These are phyloP conservation scores for Gasteruption jaculator DNA, from an alignment of 2,888 invertebrate species.

Conservation along the genomic window DNA sequence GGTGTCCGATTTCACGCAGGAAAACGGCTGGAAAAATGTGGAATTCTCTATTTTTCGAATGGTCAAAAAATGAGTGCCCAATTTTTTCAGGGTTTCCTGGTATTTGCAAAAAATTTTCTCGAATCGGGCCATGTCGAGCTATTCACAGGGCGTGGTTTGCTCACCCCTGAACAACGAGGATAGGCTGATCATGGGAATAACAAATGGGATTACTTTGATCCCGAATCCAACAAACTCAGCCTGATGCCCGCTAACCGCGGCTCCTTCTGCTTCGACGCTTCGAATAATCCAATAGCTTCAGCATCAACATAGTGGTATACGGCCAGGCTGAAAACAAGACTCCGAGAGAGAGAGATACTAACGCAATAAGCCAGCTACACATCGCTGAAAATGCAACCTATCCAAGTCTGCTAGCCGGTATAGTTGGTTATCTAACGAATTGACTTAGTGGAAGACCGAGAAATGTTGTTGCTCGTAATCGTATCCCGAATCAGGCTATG, in stretches of 20 bases:
- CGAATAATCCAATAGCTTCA: conserved; percentile 50
- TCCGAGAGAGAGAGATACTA: conserved; percentile 10
- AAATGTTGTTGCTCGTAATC: conserved; percentile 26
- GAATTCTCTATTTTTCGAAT: no score
- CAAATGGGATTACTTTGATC: conserved; percentile 52
- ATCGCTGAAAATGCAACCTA: no score
- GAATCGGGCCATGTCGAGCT: background rate
- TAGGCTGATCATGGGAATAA: conserved; percentile 47
- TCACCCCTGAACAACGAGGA: conserved; percentile 42
- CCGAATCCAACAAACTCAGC: conserved; percentile 50
- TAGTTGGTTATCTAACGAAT: conserved; percentile 26
- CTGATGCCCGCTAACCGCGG: conserved; percentile 49
- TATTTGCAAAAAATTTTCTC: conserved; percentile 7
- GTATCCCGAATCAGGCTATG: conserved; percentile 11
- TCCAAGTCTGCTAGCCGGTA: conserved; percentile 6
- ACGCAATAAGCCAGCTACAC: no score
- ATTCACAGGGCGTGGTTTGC: conserved; percentile 48
- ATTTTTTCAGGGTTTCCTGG: no score
- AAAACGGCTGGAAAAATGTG: no score
- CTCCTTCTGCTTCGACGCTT: conserved; percentile 32
- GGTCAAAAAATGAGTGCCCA: no score
- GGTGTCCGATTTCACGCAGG: no score
- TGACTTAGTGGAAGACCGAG: conserved; percentile 27
- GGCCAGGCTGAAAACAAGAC: conserved; percentile 7
- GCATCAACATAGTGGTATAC: conserved; percentile 18